A percentile compares a stretch with the other conserved stretches of the same genome.
phyloP scores from a whole-genome alignment of 2,797 vertebrate species.

The Triplophysa bombifrons region DNA sequence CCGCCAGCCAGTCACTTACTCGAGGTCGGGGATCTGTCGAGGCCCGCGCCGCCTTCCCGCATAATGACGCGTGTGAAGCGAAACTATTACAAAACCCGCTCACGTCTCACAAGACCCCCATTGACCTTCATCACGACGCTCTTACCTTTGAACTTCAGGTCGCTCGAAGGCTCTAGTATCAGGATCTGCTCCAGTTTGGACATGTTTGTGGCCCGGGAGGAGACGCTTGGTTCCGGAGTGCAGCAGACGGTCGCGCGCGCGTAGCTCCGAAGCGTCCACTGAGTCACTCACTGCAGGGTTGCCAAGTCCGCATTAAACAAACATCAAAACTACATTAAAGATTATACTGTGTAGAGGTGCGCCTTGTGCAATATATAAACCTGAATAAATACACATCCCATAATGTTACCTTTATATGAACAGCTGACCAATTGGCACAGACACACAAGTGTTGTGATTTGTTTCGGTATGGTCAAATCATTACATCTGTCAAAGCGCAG shows the following conservation, averaged over 20 bases:
- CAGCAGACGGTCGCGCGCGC: conserved; percentile 58
- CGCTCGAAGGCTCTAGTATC: conserved; percentile 87
- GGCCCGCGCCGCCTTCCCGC: conserved; percentile 63
- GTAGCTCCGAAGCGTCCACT: conserved; percentile 56
- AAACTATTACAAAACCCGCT: conserved; percentile 44
- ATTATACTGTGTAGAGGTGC: no score
- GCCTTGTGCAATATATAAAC: no score
- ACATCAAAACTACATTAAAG: background rate
- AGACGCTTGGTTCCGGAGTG: conserved; percentile 63
- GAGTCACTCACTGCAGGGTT: conserved; percentile 65
- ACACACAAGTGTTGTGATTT: no score
- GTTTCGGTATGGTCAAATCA: no score
- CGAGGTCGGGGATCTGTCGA: conserved; percentile 64
- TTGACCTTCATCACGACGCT: background rate
- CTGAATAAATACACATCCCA: no score
- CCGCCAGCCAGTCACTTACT: conserved; percentile 57
- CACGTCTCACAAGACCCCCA: background rate
- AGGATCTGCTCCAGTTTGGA: conserved; percentile 90
- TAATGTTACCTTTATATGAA: no score
- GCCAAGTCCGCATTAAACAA: background rate
- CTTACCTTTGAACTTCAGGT: conserved; percentile 97
- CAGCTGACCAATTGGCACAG: no score
- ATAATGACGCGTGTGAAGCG: conserved; percentile 59
- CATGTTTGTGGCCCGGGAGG: conserved; percentile 75
- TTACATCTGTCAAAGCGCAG: no score